Conservation (phyloP, 2,113 vertebrate genomes). For the Seriola rivoliana region DNA sequence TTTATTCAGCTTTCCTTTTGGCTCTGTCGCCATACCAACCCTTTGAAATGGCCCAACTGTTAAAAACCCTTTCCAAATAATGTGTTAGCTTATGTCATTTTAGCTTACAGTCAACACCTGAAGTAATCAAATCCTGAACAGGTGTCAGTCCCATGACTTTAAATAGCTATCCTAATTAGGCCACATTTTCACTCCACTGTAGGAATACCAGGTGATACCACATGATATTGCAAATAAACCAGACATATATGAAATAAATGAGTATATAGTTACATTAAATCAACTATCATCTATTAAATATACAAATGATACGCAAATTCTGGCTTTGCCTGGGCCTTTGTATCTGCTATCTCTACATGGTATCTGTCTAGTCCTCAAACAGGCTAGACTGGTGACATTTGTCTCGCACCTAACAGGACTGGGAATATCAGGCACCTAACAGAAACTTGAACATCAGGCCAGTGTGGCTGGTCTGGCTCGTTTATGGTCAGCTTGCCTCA, state of each 20-base stretch:
- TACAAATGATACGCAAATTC: neutral
- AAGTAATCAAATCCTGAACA: neutral
- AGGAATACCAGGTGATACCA: neutral
- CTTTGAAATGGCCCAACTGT: neutral
- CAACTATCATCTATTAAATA: neutral
- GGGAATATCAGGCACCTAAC: conserved; percentile 15
- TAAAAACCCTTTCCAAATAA: neutral
- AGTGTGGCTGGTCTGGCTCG: conserved; percentile 35
- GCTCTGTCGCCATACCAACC: neutral
- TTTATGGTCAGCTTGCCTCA: conserved; percentile 72
- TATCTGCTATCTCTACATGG: too few species aligned
- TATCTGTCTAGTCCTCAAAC: conserved; percentile 12
- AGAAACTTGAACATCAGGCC: conserved; percentile 30
- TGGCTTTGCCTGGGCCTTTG: neutral
- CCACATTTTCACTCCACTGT: neutral
- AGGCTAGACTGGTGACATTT: conserved; percentile 33
- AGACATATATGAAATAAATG: neutral
- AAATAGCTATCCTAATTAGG: neutral
- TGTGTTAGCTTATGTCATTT: neutral
- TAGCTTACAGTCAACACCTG: neutral
- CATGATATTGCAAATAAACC: neutral
- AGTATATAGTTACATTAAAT: neutral
- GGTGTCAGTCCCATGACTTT: neutral
- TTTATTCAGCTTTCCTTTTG: conserved; percentile 45
- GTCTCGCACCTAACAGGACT: conserved; percentile 19